Conservation (phyloP, 2,113 vertebrate species). For the Ageneiosus marmoratus region DNA sequence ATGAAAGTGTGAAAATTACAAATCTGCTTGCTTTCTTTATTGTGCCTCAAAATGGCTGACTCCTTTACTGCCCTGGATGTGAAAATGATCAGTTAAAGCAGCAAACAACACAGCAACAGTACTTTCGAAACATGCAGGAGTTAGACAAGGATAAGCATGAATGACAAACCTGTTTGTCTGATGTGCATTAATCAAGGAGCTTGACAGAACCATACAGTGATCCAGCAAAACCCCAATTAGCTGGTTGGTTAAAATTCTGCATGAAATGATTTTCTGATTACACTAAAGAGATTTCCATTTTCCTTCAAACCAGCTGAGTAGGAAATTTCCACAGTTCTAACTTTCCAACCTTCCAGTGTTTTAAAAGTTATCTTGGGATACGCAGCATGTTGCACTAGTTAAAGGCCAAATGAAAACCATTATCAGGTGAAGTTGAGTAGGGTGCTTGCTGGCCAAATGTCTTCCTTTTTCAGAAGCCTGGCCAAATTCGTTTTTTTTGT, state of each 20-base stretch:
- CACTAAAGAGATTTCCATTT: not conserved
- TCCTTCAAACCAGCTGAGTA: not conserved
- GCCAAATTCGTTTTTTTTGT: conserved; percentile 1
- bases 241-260: no score
- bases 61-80: not conserved
- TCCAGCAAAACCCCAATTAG: not conserved
- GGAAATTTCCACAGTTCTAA: not conserved
- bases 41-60: not conserved
- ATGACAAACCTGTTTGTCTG: not conserved
- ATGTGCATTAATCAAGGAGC: not conserved
- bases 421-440: not conserved
- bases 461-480: not conserved
- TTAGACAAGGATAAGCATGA: not conserved
- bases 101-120: not conserved
- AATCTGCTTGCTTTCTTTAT: no score
- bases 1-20: no score
- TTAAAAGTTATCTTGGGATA: not conserved
- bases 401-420: conserved; percentile 8
- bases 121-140: not conserved
- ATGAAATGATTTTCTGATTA: not conserved
- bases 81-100: not conserved
- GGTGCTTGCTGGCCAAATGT: not conserved
- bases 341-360: not conserved
- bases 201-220: not conserved
- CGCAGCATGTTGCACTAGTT: not conserved